phyloP scores from a whole-genome alignment of 1,140 invertebrate species.

The Spodoptera frugiperda region DNA sequence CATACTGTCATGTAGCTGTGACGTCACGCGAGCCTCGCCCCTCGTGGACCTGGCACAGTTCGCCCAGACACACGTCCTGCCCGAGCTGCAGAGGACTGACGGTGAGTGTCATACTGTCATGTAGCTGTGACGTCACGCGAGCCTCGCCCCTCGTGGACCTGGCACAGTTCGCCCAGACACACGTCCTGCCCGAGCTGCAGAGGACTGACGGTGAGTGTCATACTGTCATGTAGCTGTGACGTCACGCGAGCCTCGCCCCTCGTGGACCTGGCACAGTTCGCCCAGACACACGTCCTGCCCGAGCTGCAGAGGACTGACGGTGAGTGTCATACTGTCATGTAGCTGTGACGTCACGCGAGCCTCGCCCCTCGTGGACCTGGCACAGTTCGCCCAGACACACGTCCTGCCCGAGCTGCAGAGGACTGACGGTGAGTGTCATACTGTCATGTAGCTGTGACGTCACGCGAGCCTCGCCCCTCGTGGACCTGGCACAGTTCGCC shows the following conservation, averaged over 20 bases:
- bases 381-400: constrained; percentile 94
- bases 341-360: constrained; percentile 93
- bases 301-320: constrained; percentile 93
- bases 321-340: constrained; percentile 67
- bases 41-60: constrained; percentile 96
- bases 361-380: constrained; percentile 95
- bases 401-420: constrained; percentile 94
- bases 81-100: constrained; percentile 92
- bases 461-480: constrained; percentile 95
- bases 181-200: constrained; percentile 95
- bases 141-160: constrained; percentile 96
- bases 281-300: constrained; percentile 92
- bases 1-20: constrained; percentile 67
- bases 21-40: constrained; percentile 95
- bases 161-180: constrained; percentile 93
- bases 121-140: constrained; percentile 91
- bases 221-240: constrained; percentile 81
- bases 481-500: constrained; percentile 96
- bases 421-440: constrained; percentile 87
- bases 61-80: constrained; percentile 93
- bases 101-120: constrained; percentile 81
- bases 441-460: constrained; percentile 87
- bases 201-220: constrained; percentile 88
- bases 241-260: constrained; percentile 96
- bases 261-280: constrained; percentile 96